These are phyloP conservation scores for Camptogramma bilineatum DNA, from an alignment of 2,888 invertebrate species.

Conservation along the genomic window DNA sequence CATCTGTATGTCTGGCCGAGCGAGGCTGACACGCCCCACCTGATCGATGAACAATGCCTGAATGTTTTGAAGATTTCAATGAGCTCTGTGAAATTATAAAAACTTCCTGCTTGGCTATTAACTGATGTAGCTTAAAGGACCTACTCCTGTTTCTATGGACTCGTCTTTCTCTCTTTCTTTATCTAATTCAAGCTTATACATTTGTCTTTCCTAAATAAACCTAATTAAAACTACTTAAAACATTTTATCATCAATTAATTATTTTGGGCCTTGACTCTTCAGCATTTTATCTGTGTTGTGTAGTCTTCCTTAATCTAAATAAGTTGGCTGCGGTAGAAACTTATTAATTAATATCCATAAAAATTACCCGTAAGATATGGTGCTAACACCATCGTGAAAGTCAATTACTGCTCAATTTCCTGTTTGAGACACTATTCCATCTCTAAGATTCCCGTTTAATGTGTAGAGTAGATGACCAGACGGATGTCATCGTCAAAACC, in stretches of 20 bases:
- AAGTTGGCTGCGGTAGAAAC: constrained; percentile 20
- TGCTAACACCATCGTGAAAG: constrained; percentile 51
- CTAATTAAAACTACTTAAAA: too few species aligned
- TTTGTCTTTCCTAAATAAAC: too few species aligned
- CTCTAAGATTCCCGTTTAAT: constrained; percentile 54
- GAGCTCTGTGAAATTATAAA: constrained; percentile 33
- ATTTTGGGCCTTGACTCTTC: neutral
- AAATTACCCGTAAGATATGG: constrained; percentile 48
- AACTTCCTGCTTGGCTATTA: constrained; percentile 27
- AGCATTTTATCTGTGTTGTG: neutral
- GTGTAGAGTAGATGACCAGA: constrained; percentile 60
- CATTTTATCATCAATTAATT: too few species aligned
- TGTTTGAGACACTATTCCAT: constrained; percentile 53
- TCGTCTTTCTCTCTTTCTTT: neutral
- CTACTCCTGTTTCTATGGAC: neutral
- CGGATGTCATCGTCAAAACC: constrained; percentile 61
- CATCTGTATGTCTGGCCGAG: constrained; percentile 38
- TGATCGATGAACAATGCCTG: constrained; percentile 58
- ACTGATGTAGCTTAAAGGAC: neutral
- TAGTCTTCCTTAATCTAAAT: neutral
- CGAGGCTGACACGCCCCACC: constrained; percentile 55
- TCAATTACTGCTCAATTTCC: constrained; percentile 59
- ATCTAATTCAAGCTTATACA: neutral
- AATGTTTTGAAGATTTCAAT: constrained; percentile 46
- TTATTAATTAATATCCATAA: constrained; percentile 39